These are phyloP conservation scores for Scolanthus callimorphus DNA, from an alignment of 92 coral and sea anemone genomes.

Conservation along the genomic window DNA sequence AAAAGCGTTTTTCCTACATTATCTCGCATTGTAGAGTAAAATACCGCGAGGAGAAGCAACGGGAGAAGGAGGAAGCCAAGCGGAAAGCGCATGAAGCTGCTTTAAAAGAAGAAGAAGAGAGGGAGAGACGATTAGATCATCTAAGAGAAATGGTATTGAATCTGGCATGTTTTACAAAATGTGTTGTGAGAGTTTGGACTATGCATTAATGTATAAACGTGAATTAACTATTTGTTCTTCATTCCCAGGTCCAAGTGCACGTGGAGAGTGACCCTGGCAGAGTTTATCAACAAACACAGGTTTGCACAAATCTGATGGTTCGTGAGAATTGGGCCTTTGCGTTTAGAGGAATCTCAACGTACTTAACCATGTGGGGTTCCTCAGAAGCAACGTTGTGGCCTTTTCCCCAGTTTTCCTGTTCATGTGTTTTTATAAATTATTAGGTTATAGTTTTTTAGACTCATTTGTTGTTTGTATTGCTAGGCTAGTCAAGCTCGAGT, in stretches of 20 bases:
- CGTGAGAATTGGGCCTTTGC: no score
- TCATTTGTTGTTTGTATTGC: no score
- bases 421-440: no score
- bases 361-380: no score
- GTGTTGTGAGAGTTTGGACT: no score
- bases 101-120: slow-evolving; percentile 67
- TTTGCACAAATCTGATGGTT: no score
- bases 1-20: neutral
- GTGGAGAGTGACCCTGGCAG: slow-evolving; percentile 79
- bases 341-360: no score
- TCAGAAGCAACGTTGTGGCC: no score
- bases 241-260: slow-evolving; percentile 79
- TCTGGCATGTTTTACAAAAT: no score
- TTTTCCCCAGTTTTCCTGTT: no score
- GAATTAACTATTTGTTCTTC: no score
- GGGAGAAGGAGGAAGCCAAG: slow-evolving; percentile 60
- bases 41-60: slow-evolving; percentile 75
- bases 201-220: no score
- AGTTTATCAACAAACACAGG: slow-evolving; percentile 82
- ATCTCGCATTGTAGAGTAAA: slow-evolving; percentile 48
- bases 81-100: slow-evolving; percentile 56
- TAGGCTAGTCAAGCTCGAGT: slow-evolving; percentile 86
- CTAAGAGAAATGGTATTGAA: slow-evolving; percentile 79
- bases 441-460: neutral
- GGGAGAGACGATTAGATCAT: slow-evolving; percentile 68